Evolutionary conservation across 2,888 invertebrate genomes (phyloP).

Genomic region (Priocnemis perturbator): DNA sequence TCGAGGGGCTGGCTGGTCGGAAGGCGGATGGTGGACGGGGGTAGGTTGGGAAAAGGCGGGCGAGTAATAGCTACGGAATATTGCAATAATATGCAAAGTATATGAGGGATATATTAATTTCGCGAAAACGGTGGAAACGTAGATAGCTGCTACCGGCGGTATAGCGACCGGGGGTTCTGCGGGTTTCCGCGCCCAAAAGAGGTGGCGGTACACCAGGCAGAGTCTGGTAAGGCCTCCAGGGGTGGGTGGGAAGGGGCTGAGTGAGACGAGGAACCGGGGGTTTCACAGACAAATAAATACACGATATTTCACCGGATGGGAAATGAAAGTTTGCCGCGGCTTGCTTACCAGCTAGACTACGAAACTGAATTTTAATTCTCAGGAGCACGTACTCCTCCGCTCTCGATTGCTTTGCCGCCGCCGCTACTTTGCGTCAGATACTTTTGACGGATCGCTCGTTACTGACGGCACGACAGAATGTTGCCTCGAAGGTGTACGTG

Average conservation of each 20-base stretch:
- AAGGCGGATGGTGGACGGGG: slow-evolving; percentile 32
- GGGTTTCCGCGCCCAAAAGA: slow-evolving; percentile 66
- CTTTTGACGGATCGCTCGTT: neutral
- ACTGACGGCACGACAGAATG: neutral
- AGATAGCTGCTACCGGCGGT: slow-evolving; percentile 60
- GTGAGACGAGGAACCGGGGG: slow-evolving; percentile 67
- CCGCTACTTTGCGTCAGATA: slow-evolving; percentile 34
- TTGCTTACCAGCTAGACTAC: slow-evolving; percentile 62
- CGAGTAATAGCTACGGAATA: slow-evolving; percentile 73
- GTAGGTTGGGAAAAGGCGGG: slow-evolving; percentile 61
- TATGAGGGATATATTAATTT: slow-evolving; percentile 75
- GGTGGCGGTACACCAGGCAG: slow-evolving; percentile 50
- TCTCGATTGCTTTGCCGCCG: slow-evolving; percentile 48
- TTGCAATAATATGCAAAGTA: slow-evolving; percentile 75
- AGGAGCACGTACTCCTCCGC: slow-evolving; percentile 31
- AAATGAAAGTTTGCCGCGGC: slow-evolving; percentile 70
- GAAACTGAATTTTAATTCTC: slow-evolving; percentile 73
- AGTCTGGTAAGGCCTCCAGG: slow-evolving; percentile 41
- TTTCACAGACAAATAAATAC: slow-evolving; percentile 74
- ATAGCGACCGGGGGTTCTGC: slow-evolving; percentile 51
- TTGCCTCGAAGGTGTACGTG: neutral
- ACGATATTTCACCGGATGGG: slow-evolving; percentile 73
- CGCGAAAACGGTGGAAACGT: slow-evolving; percentile 72
- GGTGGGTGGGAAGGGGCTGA: slow-evolving; percentile 39
- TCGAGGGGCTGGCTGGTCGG: slow-evolving; percentile 18